phyloP scores from a whole-genome alignment of 92 coral and sea anemone species.

The Blastomussa wellsi region DNA sequence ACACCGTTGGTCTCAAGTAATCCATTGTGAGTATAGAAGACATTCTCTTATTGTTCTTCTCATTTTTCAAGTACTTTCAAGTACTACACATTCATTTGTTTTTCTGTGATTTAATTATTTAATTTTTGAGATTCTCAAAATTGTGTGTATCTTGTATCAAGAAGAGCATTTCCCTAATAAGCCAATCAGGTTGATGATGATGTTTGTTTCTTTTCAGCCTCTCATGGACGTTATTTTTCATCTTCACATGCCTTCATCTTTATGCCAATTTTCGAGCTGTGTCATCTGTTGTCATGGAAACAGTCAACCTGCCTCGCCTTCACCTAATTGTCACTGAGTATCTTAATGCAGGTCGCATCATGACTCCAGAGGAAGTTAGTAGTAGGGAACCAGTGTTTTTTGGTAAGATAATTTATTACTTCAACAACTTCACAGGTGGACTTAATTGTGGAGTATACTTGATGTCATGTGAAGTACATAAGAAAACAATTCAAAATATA shows the following conservation, averaged over 20 bases:
- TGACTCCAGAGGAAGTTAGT: slow-evolving; percentile 84
- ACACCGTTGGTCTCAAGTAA: slow-evolving; percentile 92
- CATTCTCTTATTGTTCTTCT: no score
- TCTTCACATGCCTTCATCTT: slow-evolving; percentile 90
- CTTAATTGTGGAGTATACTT: background rate
- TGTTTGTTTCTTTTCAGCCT: slow-evolving; percentile 52
- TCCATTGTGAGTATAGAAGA: slow-evolving; percentile 56
- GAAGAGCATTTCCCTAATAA: background rate
- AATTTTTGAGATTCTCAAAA: background rate
- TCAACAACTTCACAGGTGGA: no score
- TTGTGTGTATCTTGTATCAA: background rate
- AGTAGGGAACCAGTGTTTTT: slow-evolving; percentile 83
- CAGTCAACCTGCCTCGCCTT: slow-evolving; percentile 82
- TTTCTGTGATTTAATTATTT: background rate
- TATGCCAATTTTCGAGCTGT: slow-evolving; percentile 96
- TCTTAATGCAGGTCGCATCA: slow-evolving; percentile 59
- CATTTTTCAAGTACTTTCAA: background rate
- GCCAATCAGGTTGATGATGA: background rate
- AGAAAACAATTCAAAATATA: background rate
- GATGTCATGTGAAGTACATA: background rate
- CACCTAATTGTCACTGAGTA: slow-evolving; percentile 77
- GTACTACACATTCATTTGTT: background rate
- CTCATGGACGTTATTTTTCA: slow-evolving; percentile 89
- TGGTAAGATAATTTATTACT: no score
- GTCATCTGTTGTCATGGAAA: slow-evolving; percentile 95